Percentiles rank a stretch among this genome's conserved stretches.
These are phyloP conservation scores for Philereme vetulata DNA, from an alignment of 2,888 invertebrate genomes.

Conservation along the genomic window DNA sequence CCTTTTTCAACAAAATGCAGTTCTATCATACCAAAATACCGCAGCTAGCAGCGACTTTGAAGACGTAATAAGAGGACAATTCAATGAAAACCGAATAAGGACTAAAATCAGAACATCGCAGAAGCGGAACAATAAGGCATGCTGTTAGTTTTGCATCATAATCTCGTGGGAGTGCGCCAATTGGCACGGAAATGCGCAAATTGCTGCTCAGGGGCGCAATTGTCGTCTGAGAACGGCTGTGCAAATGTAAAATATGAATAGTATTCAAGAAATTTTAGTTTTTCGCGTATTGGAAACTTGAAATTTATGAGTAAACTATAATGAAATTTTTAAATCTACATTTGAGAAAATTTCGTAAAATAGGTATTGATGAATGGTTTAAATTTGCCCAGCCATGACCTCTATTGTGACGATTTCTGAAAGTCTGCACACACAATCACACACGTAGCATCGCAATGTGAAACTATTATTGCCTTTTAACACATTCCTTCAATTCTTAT, in stretches of 20 bases:
- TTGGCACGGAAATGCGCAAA: constrained; percentile 71
- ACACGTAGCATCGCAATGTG: background rate
- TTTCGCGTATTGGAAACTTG: background rate
- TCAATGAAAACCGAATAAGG: constrained; percentile 8
- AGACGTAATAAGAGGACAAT: background rate
- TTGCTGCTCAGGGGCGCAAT: constrained; percentile 63
- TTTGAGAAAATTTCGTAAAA: constrained; percentile 7
- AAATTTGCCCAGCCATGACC: constrained; percentile 31
- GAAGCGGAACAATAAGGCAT: constrained; percentile 65
- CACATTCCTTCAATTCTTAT: background rate
- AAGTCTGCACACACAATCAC: constrained; percentile 18
- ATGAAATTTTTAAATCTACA: background rate
- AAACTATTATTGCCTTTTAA: background rate
- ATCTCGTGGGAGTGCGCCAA: constrained; percentile 63
- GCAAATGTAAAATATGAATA: constrained; percentile 51
- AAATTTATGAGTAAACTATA: too few species aligned
- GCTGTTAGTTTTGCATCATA: constrained; percentile 86
- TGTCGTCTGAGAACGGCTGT: constrained; percentile 46
- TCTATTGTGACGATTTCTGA: background rate
- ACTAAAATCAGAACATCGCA: constrained; percentile 18
- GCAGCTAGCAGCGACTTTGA: background rate
- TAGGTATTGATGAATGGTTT: constrained; percentile 13
- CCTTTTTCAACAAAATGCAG: background rate
- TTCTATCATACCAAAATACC: background rate
- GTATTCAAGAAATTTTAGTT: constrained; percentile 8